A percentile compares a stretch with the other conserved stretches of the same genome.
Conservation (phyloP, 2,888 invertebrate species). For the Nezara viridula region DNA sequence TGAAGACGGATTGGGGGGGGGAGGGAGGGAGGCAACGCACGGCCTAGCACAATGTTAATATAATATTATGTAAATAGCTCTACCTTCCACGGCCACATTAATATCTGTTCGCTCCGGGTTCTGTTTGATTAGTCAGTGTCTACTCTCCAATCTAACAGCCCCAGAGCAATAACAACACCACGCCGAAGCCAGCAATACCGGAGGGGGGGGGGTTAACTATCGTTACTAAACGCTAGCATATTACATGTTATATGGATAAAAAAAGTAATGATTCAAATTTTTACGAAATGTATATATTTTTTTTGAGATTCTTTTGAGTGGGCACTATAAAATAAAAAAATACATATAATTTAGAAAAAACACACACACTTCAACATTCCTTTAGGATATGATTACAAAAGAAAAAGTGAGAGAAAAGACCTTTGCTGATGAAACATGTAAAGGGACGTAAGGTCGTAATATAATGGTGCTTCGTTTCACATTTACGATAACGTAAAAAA, state of each 20-base stretch:
- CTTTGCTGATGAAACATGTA: too few relatives aligned
- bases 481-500: too few relatives aligned
- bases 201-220: not conserved
- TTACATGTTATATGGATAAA: not conserved
- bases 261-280: too few relatives aligned
- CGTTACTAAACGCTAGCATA: not conserved
- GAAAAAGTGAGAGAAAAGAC: too few relatives aligned
- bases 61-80: constrained; percentile 63
- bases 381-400: too few relatives aligned
- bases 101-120: constrained; percentile 37
- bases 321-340: too few relatives aligned
- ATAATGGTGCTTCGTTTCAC: too few relatives aligned
- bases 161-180: not conserved
- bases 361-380: too few relatives aligned
- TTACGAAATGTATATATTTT: too few relatives aligned
- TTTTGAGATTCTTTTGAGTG: too few relatives aligned
- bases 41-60: constrained; percentile 60
- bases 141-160: not conserved
- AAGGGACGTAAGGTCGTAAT: too few relatives aligned
- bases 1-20: constrained; percentile 61
- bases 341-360: too few relatives aligned
- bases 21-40: not conserved
- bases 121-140: constrained; percentile 51
- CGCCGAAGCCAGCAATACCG: not conserved
- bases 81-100: constrained; percentile 30